These are phyloP conservation scores for Drosophila mojavensis DNA, from an alignment of 1,140 invertebrate genomes.

Conservation along the genomic window DNA sequence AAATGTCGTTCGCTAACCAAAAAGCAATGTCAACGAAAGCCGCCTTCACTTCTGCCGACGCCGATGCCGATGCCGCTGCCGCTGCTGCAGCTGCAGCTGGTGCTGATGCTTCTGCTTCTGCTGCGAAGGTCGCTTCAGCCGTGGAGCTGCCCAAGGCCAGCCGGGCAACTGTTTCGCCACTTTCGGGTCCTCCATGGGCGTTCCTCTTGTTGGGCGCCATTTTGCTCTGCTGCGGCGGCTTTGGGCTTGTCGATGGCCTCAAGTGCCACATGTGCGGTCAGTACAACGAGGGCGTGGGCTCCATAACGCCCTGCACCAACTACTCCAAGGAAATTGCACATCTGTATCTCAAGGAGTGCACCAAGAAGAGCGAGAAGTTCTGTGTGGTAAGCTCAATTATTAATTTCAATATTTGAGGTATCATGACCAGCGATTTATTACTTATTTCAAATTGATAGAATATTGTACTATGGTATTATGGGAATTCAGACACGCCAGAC, in stretches of 20 bases:
- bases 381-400: conserved; percentile 88
- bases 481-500: too few species aligned
- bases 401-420: not conserved
- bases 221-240: conserved; percentile 56
- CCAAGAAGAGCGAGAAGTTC: conserved; percentile 86
- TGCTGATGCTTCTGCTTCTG: conserved; percentile 7
- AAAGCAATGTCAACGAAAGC: conserved; percentile 61
- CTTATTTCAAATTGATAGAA: too few species aligned
- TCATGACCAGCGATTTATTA: not conserved
- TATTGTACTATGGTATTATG: too few species aligned
- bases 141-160: conserved; percentile 39
- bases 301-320: conserved; percentile 92
- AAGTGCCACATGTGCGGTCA: conserved; percentile 91
- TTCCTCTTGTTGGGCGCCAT: conserved; percentile 48
- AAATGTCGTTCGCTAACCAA: conserved; percentile 63
- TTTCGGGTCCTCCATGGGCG: conserved; percentile 12
- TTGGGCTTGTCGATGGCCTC: conserved; percentile 84
- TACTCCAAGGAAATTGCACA: conserved; percentile 86
- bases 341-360: conserved; percentile 88
- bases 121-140: conserved; percentile 26
- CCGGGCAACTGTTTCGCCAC: conserved; percentile 34
- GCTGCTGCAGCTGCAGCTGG: too few species aligned
- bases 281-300: conserved; percentile 92
- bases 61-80: too few species aligned
- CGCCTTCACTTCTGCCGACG: conserved; percentile 11